Conservation (phyloP, 1,140 invertebrate genomes). For the Lamellibrachia luymesi region DNA sequence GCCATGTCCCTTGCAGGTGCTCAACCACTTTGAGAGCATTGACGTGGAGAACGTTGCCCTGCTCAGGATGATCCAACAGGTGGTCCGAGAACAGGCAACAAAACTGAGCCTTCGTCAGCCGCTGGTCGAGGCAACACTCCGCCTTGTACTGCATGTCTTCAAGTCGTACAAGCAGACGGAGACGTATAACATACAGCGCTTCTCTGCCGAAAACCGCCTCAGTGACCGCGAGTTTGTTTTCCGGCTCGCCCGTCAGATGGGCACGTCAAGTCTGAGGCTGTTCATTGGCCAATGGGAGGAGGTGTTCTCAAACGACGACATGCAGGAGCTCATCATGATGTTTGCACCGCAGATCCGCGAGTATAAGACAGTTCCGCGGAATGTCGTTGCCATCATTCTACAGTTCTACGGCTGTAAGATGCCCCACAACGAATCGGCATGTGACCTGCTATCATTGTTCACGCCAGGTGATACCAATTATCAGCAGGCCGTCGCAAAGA, state of each 20-base stretch:
- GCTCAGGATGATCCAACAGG: slow-evolving; percentile 17
- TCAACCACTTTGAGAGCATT: slow-evolving; percentile 22
- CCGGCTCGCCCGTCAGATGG: slow-evolving; percentile 14
- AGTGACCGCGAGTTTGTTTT: slow-evolving; percentile 21
- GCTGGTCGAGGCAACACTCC: slow-evolving; percentile 16
- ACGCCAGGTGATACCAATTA: slow-evolving; percentile 12
- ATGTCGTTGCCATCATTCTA: slow-evolving; percentile 10
- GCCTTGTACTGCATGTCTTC: slow-evolving; percentile 11
- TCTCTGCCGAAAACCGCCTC: not conserved
- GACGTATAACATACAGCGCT: not conserved
- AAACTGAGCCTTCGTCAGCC: not conserved
- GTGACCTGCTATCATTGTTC: slow-evolving; percentile 17
- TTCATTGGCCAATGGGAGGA: slow-evolving; percentile 17
- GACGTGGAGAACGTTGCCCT: slow-evolving; percentile 7
- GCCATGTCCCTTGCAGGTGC: slow-evolving; percentile 7
- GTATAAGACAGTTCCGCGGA: not conserved
- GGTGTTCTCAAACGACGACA: slow-evolving; percentile 15
- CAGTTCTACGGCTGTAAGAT: slow-evolving; percentile 11
- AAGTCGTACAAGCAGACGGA: slow-evolving; percentile 12
- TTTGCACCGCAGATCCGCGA: slow-evolving; percentile 9
- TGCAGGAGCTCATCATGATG: slow-evolving; percentile 18
- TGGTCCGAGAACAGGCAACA: slow-evolving; percentile 1
- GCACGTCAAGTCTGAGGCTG: not conserved
- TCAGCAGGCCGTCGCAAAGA: slow-evolving; percentile 7
- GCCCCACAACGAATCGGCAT: slow-evolving; percentile 12